Evolutionary conservation across 1,140 invertebrate genomes (phyloP).

Genomic region (Gonioctena quinquepunctata): DNA sequence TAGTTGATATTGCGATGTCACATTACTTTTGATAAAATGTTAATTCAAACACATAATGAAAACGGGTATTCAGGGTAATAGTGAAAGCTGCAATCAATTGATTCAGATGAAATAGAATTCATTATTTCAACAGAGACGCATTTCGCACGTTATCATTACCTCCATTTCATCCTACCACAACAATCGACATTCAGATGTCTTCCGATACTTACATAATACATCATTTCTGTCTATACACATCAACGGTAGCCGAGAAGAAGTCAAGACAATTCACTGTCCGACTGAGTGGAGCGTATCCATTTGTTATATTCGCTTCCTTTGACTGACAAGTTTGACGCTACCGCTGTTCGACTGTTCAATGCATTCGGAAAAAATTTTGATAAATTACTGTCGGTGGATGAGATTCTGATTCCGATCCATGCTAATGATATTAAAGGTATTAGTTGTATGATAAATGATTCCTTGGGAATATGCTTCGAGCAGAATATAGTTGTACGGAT

Average conservation of each 20-base stretch:
- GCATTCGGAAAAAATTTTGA: conserved; percentile 13
- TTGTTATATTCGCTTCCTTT: conserved; percentile 16
- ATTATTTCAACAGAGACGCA: too few relatives aligned
- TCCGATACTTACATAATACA: conserved; percentile 1
- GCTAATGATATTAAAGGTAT: conserved; percentile 20
- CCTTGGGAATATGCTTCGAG: not conserved
- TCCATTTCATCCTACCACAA: not conserved
- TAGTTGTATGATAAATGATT: not conserved
- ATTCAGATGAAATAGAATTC: too few relatives aligned
- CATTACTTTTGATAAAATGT: too few relatives aligned
- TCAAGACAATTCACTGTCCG: conserved; percentile 22
- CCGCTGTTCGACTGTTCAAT: conserved; percentile 3
- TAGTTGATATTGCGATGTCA: too few relatives aligned
- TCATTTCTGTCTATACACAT: conserved; percentile 18
- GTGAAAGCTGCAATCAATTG: too few relatives aligned
- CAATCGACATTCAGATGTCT: conserved; percentile 11
- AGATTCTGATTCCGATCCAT: conserved; percentile 10
- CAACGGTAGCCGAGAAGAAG: conserved; percentile 22
- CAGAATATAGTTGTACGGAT: not conserved
- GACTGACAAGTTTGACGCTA: conserved; percentile 26
- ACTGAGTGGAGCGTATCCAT: conserved; percentile 14
- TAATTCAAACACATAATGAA: too few relatives aligned
- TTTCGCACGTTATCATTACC: too few relatives aligned
- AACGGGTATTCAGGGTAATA: too few relatives aligned
- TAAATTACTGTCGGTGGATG: conserved; percentile 15